A percentile compares a stretch with the other conserved stretches of the same genome.
phyloP scores from a whole-genome alignment of 2,888 invertebrate species.

The Drosophila meridionalis region DNA sequence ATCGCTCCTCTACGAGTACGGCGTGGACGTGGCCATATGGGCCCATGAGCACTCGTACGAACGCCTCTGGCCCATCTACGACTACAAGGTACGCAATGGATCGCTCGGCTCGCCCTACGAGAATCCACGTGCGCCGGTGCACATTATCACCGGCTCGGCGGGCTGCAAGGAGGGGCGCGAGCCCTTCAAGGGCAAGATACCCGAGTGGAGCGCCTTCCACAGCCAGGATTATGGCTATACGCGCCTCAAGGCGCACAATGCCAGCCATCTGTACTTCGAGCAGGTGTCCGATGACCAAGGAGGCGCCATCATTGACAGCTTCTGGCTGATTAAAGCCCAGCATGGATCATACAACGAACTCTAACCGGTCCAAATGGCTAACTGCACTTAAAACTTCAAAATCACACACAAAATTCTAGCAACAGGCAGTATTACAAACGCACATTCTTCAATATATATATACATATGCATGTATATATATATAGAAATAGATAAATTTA shows the following conservation, averaged over 20 bases:
- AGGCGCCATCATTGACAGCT: slow-evolving; percentile 89
- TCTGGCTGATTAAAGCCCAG: slow-evolving; percentile 88
- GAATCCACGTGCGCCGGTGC: slow-evolving; percentile 93
- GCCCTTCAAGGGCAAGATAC: slow-evolving; percentile 87
- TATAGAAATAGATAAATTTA: neutral
- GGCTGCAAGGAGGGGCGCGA: slow-evolving; percentile 95
- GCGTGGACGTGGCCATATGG: slow-evolving; percentile 97
- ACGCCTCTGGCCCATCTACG: slow-evolving; percentile 96
- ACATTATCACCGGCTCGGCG: slow-evolving; percentile 95
- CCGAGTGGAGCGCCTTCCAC: slow-evolving; percentile 93
- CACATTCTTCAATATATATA: slow-evolving; percentile 49
- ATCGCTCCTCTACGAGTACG: slow-evolving; percentile 93
- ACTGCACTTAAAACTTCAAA: neutral
- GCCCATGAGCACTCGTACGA: slow-evolving; percentile 99
- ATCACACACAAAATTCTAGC: slow-evolving; percentile 16
- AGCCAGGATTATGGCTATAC: slow-evolving; percentile 97
- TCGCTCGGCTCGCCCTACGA: slow-evolving; percentile 86
- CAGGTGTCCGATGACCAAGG: slow-evolving; percentile 92
- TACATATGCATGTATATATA: neutral
- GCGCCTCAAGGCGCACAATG: slow-evolving; percentile 91
- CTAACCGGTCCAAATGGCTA: neutral
- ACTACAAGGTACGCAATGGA: slow-evolving; percentile 90
- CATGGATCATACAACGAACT: slow-evolving; percentile 69
- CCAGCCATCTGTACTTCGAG: slow-evolving; percentile 94
- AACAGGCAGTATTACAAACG: slow-evolving; percentile 67